Conservation (phyloP, 2,113 vertebrate genomes). For the Petromus typicus region DNA sequence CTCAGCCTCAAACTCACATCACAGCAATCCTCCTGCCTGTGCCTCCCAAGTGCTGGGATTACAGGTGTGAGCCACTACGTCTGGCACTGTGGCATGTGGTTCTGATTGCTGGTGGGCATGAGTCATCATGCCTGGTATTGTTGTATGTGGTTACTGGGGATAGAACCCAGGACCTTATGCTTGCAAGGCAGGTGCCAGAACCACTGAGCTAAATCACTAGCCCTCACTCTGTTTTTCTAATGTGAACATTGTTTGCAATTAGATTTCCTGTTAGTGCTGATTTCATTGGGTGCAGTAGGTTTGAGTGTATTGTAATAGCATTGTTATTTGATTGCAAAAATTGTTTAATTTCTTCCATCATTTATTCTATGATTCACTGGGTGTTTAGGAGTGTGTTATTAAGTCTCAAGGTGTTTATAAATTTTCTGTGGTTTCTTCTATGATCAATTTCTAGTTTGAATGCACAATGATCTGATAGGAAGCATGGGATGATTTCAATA, state of each 20-base stretch:
- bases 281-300: background rate
- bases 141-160: too few species aligned
- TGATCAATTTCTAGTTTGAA: background rate
- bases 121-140: too few species aligned
- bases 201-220: too few species aligned
- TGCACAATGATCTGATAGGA: background rate
- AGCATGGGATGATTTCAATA: background rate
- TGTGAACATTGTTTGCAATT: background rate
- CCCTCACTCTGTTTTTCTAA: background rate
- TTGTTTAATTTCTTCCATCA: background rate
- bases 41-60: too few species aligned
- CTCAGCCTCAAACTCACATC: too few species aligned
- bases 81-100: too few species aligned
- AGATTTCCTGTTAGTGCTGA: background rate
- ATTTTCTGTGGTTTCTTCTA: background rate
- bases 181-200: too few species aligned
- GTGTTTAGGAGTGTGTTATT: background rate
- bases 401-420: background rate
- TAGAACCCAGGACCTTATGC: too few species aligned
- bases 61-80: too few species aligned
- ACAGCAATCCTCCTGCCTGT: too few species aligned
- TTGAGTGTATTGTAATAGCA: background rate
- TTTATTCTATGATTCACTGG: background rate
- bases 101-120: too few species aligned
- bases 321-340: background rate